A percentile compares a stretch with the other conserved stretches of the same genome.
These are phyloP conservation scores for Orthosia gothica DNA, from an alignment of 2,888 invertebrate genomes.

Conservation along the genomic window DNA sequence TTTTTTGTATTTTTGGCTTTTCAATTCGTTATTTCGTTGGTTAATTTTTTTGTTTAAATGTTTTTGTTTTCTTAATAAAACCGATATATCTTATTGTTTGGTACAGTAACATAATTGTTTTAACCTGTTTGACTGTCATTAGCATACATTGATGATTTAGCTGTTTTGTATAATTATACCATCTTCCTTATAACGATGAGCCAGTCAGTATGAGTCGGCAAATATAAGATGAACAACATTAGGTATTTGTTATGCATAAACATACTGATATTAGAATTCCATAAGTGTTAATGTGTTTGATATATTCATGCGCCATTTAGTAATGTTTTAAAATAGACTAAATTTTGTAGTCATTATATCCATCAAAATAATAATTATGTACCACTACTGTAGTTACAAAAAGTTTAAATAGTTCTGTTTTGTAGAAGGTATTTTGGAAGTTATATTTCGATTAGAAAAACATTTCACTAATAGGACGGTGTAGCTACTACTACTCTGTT, in stretches of 20 bases:
- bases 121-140: slow-evolving; percentile 10
- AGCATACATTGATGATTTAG: slow-evolving; percentile 1
- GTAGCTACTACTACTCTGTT: too few relatives aligned
- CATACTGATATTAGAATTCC: too few relatives aligned
- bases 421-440: too few relatives aligned
- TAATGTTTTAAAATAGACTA: not conserved
- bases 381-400: too few relatives aligned
- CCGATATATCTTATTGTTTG: not conserved
- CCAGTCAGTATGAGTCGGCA: slow-evolving; percentile 10
- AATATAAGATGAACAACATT: not conserved
- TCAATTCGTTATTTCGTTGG: too few relatives aligned
- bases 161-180: slow-evolving; percentile 7
- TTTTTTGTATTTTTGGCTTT: too few relatives aligned
- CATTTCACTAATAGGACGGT: too few relatives aligned
- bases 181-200: not conserved
- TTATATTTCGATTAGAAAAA: too few relatives aligned
- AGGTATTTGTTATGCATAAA: not conserved
- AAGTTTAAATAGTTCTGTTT: too few relatives aligned
- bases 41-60: too few relatives aligned
- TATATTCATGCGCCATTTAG: not conserved
- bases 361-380: too few relatives aligned
- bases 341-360: not conserved
- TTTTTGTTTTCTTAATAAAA: too few relatives aligned
- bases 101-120: not conserved
- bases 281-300: not conserved